Conservation (phyloP, 2,797 vertebrate species). For the Sebastes oblongus region DNA sequence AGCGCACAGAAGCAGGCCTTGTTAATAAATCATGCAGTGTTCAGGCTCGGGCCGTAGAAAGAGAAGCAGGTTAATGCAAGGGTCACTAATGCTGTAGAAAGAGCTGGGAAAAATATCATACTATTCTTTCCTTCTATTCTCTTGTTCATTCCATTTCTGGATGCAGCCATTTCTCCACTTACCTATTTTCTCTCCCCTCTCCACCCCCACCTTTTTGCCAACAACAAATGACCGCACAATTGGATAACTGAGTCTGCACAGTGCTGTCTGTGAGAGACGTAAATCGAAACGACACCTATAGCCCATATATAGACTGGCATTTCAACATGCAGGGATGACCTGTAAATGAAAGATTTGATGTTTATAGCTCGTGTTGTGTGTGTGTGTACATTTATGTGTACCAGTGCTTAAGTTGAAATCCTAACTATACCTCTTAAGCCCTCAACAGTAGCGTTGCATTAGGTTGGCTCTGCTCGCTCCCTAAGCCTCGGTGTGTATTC, state of each 20-base stretch:
- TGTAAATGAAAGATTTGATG: constrained; percentile 35
- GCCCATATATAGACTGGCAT: constrained; percentile 17
- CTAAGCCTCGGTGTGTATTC: constrained; percentile 60
- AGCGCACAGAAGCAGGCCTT: constrained; percentile 41
- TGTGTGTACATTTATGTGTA: constrained; percentile 41
- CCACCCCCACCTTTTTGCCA: constrained; percentile 3
- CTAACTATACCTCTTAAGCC: constrained; percentile 63
- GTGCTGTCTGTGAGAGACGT: neutral
- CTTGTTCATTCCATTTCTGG: constrained; percentile 24
- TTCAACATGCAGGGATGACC: constrained; percentile 13
- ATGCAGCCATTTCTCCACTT: constrained; percentile 34
- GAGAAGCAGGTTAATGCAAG: constrained; percentile 66
- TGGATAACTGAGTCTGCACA: constrained; percentile 2
- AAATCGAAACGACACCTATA: constrained; percentile 17
- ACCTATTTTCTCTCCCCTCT: constrained; percentile 5
- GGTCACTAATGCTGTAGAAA: constrained; percentile 66
- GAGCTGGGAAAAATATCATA: constrained; percentile 20
- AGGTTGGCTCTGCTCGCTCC: constrained; percentile 57
- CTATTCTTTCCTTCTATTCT: constrained; percentile 44
- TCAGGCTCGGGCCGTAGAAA: constrained; percentile 38
- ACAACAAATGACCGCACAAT: constrained; percentile 22
- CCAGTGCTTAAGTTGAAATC: constrained; percentile 61
- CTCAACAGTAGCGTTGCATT: constrained; percentile 59
- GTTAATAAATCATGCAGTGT: constrained; percentile 70
- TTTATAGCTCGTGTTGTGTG: constrained; percentile 27